phyloP scores from a whole-genome alignment of 92 coral and sea anemone species.

The Porites evermanni region DNA sequence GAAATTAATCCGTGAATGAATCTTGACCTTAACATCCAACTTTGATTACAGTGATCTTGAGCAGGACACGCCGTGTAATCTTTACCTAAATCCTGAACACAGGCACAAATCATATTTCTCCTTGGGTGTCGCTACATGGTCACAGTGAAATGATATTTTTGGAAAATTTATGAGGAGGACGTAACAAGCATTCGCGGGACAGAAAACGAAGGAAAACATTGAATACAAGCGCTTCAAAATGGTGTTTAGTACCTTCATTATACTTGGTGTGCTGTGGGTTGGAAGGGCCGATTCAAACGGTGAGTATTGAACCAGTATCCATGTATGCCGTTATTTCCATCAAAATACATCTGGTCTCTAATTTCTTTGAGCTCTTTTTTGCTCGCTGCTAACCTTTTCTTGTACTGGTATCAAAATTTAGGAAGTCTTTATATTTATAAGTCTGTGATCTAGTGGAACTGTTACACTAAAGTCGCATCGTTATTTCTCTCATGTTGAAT shows the following conservation, averaged over 20 bases:
- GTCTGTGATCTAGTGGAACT: no score
- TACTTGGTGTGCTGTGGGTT: slow-evolving; percentile 20
- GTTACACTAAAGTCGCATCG: no score
- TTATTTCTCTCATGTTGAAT: no score
- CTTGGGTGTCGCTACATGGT: no score
- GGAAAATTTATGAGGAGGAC: not conserved
- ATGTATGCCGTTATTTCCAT: not conserved
- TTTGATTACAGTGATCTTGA: not conserved
- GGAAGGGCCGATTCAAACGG: not conserved
- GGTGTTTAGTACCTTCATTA: slow-evolving; percentile 4
- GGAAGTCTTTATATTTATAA: no score
- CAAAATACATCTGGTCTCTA: no score
- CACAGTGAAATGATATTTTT: not conserved
- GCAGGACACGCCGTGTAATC: not conserved
- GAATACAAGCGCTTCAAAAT: not conserved
- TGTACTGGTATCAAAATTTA: no score
- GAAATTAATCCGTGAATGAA: slow-evolving; percentile 51
- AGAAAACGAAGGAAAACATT: not conserved
- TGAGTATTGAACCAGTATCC: not conserved
- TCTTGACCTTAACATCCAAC: slow-evolving; percentile 30
- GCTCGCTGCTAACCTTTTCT: no score
- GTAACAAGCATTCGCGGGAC: not conserved
- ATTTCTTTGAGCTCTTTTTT: no score
- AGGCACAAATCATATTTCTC: not conserved
- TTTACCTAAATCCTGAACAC: no score